phyloP scores from a whole-genome alignment of 2,797 vertebrate species.

The Melanotaenia pygmaea region DNA sequence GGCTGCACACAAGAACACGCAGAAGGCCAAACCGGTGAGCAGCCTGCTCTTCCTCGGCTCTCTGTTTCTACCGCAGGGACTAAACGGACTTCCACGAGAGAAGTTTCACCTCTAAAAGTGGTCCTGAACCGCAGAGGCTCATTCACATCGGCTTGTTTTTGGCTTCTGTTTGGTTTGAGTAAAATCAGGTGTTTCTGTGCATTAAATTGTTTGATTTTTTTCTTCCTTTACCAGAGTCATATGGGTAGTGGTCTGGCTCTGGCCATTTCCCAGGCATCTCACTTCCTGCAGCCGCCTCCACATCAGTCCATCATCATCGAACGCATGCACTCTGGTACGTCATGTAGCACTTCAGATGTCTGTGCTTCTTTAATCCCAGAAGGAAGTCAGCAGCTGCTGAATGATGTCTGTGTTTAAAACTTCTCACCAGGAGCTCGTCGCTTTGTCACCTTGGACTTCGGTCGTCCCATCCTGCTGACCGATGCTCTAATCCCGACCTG shows the following conservation, averaged over 20 bases:
- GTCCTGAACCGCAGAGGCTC: too few relatives aligned
- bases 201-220: slow-evolving; percentile 7
- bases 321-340: slow-evolving; percentile 96
- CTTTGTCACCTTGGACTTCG: slow-evolving; percentile 97
- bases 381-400: too few relatives aligned
- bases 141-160: neutral
- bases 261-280: slow-evolving; percentile 98
- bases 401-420: too few relatives aligned
- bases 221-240: slow-evolving; percentile 83
- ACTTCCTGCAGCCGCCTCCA: slow-evolving; percentile 97
- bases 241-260: slow-evolving; percentile 94
- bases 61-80: too few relatives aligned
- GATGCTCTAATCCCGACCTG: slow-evolving; percentile 97
- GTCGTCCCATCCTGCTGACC: slow-evolving; percentile 93
- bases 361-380: too few relatives aligned
- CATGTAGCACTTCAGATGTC: neutral
- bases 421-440: slow-evolving; percentile 90
- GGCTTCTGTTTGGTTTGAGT: neutral
- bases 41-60: neutral
- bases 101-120: too few relatives aligned
- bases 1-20: slow-evolving; percentile 93
- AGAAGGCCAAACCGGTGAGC: slow-evolving; percentile 93
- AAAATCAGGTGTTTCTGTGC: too few relatives aligned
- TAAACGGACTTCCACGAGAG: too few relatives aligned
- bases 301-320: slow-evolving; percentile 99